Conservation (phyloP, 2,113 vertebrate genomes). For the Lota lota region DNA sequence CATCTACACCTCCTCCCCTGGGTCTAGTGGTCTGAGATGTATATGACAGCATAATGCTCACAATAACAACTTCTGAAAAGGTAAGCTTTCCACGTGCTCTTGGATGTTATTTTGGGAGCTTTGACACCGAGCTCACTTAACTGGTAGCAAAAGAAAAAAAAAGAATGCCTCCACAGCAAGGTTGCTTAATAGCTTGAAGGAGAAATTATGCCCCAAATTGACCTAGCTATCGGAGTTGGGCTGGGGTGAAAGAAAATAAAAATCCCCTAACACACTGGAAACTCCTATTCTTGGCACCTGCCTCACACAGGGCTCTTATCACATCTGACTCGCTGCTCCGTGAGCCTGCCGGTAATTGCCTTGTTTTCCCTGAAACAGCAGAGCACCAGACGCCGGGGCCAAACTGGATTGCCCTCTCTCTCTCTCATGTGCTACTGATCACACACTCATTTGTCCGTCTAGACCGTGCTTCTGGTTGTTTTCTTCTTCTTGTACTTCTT, state of each 20-base stretch:
- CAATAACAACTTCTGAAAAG: constrained; percentile 3
- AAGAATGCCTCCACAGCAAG: constrained; percentile 2
- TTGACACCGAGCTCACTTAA: not conserved
- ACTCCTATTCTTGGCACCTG: constrained; percentile 52
- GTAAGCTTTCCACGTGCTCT: not conserved
- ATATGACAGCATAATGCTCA: constrained; percentile 11
- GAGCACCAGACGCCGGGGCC: constrained; percentile 26
- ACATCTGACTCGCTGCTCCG: constrained; percentile 27
- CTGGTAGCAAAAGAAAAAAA: not conserved
- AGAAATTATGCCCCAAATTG: constrained; percentile 41
- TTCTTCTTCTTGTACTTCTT: constrained; percentile 13
- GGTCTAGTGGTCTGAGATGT: constrained; percentile 15
- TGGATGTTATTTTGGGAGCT: not conserved
- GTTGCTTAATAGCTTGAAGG: constrained; percentile 17
- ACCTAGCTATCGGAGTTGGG: constrained; percentile 19
- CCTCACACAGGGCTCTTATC: constrained; percentile 49
- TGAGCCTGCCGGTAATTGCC: constrained; percentile 47
- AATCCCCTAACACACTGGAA: constrained; percentile 33
- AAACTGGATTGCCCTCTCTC: constrained; percentile 23
- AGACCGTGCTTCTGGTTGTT: constrained; percentile 14
- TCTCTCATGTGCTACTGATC: constrained; percentile 53
- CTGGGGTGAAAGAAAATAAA: constrained; percentile 3
- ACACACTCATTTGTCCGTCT: constrained; percentile 29
- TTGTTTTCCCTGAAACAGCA: constrained; percentile 43
- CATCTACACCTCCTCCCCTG: not conserved